Base-by-base conservation (phyloP, 2,888 invertebrate genomes). In the Germaria angustata region DNA sequence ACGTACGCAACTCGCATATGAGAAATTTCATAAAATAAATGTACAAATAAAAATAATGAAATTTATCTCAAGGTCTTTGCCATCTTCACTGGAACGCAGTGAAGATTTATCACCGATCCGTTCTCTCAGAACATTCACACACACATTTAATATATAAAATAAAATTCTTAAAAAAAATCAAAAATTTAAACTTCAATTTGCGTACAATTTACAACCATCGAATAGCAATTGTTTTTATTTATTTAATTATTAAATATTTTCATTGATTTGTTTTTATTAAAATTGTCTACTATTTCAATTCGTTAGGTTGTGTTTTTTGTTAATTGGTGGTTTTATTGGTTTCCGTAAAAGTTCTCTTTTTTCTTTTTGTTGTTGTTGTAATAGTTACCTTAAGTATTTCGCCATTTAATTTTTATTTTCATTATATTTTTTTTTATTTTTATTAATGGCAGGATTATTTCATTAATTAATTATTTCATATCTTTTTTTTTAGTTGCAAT, bases 401-500 rank as follows among this genome's bases (percentile, higher is more conserved):
- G 75, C 76, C 76, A 76, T 57, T 49, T 28, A 28, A 5, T 39
- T 41, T 46, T 13, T 24, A 17, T 11, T 49, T 20, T 20, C 22
- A 13, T 11, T 36, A 39, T 4, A 36, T 49, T 39, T 32, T 65
- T 9, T 41, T 36, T 2, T 24, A 63, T 72, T 69, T 79, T 22
- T 44, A 71, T 55, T 81, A 71, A 76, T 84, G 82, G 80, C 82
- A 76, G 80, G 82, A 82, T 78, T 80, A 72, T 75, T 68, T 22
- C 41, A 63, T 79, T 63, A 24, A 22, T 51, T 61, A 61, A 34
- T 44, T 46, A 15, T 51, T 53, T 76, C n/a, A 15, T 55, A 51
- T 28, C 46, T 44, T 61, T 44, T 32, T 44, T 32, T 59, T 59
- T 81, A 2, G 28, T 65, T 61, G 59, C 36, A 22, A 68, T 63